phyloP scores from a whole-genome alignment of 2,888 invertebrate species.

The Pterostichus niger region DNA sequence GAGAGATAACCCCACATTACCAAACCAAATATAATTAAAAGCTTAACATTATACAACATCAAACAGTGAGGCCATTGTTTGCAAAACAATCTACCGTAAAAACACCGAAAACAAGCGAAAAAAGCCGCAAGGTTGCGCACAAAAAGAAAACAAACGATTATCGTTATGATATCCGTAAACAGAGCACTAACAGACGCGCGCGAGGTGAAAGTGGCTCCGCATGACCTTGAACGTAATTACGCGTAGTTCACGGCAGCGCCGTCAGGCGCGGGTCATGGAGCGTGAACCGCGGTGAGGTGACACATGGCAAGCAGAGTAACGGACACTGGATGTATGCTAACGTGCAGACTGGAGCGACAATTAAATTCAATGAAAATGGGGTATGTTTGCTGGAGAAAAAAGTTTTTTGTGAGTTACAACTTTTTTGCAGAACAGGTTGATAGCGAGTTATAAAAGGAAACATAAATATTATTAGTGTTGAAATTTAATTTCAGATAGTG shows the following conservation, averaged over 20 bases:
- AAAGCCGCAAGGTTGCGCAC: slow-evolving; percentile 35
- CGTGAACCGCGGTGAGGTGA: slow-evolving; percentile 8
- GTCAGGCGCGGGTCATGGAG: slow-evolving; percentile 19
- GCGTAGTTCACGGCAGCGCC: slow-evolving; percentile 8
- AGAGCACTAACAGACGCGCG: slow-evolving; percentile 51
- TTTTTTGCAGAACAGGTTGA: background rate
- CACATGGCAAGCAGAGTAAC: slow-evolving; percentile 5
- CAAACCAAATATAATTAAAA: slow-evolving; percentile 42
- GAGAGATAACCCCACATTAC: slow-evolving; percentile 23
- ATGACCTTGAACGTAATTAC: slow-evolving; percentile 57
- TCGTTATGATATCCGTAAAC: slow-evolving; percentile 59
- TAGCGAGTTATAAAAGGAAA: background rate
- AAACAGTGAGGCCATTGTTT: slow-evolving; percentile 37
- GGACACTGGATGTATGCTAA: slow-evolving; percentile 34
- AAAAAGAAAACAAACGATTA: slow-evolving; percentile 58
- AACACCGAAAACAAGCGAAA: slow-evolving; percentile 40
- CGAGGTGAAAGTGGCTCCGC: slow-evolving; percentile 34
- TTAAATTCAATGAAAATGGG: slow-evolving; percentile 48
- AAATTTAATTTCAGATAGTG: slow-evolving; percentile 35
- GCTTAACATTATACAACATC: slow-evolving; percentile 39
- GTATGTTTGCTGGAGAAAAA: slow-evolving; percentile 18
- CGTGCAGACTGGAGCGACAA: slow-evolving; percentile 22
- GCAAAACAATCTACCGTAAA: slow-evolving; percentile 40
- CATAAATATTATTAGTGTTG: slow-evolving; percentile 24
- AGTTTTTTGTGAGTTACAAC: background rate